A percentile compares a stretch with the other conserved stretches of the same genome.
These are phyloP conservation scores for Carassius gibelio DNA, from an alignment of 2,113 vertebrate species.

Conservation along the genomic window DNA sequence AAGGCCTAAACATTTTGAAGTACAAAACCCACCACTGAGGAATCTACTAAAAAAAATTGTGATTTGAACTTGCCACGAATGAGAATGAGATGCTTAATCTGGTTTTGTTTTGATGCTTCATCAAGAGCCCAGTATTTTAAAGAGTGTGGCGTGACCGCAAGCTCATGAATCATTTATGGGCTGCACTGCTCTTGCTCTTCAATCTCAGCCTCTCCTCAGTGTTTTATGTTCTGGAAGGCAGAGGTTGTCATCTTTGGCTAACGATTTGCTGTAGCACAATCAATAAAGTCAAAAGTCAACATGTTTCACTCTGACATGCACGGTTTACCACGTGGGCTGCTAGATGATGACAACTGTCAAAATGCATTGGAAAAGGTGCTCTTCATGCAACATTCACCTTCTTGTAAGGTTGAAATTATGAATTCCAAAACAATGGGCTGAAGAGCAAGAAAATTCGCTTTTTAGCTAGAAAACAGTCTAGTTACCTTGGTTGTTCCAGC, in stretches of 20 bases:
- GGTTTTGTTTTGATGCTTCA: conserved; percentile 31
- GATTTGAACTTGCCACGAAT: conserved; percentile 58
- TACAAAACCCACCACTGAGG: background rate
- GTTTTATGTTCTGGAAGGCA: conserved; percentile 38
- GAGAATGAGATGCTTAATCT: conserved; percentile 44
- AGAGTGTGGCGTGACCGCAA: conserved; percentile 35
- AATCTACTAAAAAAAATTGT: background rate
- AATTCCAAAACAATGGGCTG: background rate
- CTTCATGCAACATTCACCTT: conserved; percentile 17
- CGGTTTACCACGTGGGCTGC: conserved; percentile 22
- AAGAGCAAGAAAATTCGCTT: background rate
- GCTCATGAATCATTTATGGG: conserved; percentile 53
- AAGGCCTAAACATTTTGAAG: conserved; percentile 36
- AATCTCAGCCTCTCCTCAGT: conserved; percentile 25
- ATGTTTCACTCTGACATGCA: conserved; percentile 45
- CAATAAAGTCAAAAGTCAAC: conserved; percentile 35
- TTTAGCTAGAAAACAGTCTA: background rate
- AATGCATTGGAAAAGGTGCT: conserved; percentile 10
- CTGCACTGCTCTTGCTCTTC: conserved; percentile 29
- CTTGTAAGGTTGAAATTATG: background rate
- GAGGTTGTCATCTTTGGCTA: conserved; percentile 41
- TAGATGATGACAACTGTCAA: conserved; percentile 48
- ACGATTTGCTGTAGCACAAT: conserved; percentile 45
- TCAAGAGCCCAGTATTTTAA: conserved; percentile 39
- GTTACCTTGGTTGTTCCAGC: conserved; percentile 98